Evolutionary conservation across 2,888 invertebrate genomes (phyloP), one percentile per base, ranked within the genome.

Genomic region (Sarcophaga subvicina): DNA sequence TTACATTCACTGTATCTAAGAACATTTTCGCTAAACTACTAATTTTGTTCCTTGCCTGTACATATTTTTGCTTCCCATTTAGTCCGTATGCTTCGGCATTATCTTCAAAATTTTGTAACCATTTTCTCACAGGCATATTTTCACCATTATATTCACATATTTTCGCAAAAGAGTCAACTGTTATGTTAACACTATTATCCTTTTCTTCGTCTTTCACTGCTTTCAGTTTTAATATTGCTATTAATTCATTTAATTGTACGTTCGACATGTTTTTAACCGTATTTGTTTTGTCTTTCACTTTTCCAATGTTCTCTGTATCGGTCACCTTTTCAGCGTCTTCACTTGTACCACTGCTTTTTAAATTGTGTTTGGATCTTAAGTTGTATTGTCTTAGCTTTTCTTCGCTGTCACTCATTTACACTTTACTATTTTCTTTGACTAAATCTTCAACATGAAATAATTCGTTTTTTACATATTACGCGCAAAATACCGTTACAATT

Each of bases 111-210:
- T 27, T 37, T 66, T 27, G 14, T 3, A 66, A 45, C 85, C 85
- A 82, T 4, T 70, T 66, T 59, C 49, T 25, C 22, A 82, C 69
- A 59, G 81, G 85, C 49, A 81, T 73, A 10, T 81, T 70, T 27
- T 64, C 66, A 22, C 80, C 22, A 22, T 22, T 22, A 22, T 22
- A 22, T 22, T 22, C 22, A 22, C 22, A 22, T 22, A 22, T 78
- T 70, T 84, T 84, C 49, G 79, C 62, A 63, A 22, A 22, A 84
- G 62, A 76, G 45, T 69, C 82, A 20, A 76, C 67, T 67, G 69
- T 62, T 54, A 79, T 60, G 54, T 66, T 76, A 54, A 64, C 0
- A n/a, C 64, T 64, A 11, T 66, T 76, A 54, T 66, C 64, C 3
- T 54, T n/a, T 49, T 54, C 27, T 49, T 66, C 54, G 11, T 66